Conservation (phyloP, 1,140 invertebrate genomes). For the Sipha flava region DNA sequence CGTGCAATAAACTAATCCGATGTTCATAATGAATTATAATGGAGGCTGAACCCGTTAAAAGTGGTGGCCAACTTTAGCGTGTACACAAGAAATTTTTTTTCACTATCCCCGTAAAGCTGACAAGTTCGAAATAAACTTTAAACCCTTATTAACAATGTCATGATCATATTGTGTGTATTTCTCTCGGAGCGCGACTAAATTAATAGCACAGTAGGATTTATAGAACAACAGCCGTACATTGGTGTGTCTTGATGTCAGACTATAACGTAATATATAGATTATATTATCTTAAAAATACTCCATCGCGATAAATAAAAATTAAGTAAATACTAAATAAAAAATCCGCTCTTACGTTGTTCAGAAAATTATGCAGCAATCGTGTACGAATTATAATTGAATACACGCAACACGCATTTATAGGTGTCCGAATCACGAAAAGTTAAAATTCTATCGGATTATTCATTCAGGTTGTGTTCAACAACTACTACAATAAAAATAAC, state of each 20-base stretch:
- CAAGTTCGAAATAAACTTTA: neutral
- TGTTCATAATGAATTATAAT: neutral
- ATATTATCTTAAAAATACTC: neutral
- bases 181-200: neutral
- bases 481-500: neutral
- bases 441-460: neutral
- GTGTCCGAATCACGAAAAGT: neutral
- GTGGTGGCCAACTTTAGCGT: neutral
- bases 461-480: neutral
- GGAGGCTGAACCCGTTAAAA: neutral
- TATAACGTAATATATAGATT: neutral
- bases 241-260: too few relatives aligned
- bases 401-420: neutral
- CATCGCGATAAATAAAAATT: neutral
- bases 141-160: neutral
- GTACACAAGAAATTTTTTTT: neutral
- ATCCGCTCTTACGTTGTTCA: too few relatives aligned
- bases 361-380: neutral
- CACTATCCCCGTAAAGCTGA: neutral
- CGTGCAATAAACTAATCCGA: neutral
- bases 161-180: neutral
- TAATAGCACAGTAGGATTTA: neutral
- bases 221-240: too few relatives aligned
- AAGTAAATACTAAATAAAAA: too few relatives aligned
- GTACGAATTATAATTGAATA: neutral